Percentiles rank a stretch among this genome's conserved stretches.
These are phyloP conservation scores for Triplophysa dalaica DNA, from an alignment of 2,113 vertebrate species.

Conservation along the genomic window DNA sequence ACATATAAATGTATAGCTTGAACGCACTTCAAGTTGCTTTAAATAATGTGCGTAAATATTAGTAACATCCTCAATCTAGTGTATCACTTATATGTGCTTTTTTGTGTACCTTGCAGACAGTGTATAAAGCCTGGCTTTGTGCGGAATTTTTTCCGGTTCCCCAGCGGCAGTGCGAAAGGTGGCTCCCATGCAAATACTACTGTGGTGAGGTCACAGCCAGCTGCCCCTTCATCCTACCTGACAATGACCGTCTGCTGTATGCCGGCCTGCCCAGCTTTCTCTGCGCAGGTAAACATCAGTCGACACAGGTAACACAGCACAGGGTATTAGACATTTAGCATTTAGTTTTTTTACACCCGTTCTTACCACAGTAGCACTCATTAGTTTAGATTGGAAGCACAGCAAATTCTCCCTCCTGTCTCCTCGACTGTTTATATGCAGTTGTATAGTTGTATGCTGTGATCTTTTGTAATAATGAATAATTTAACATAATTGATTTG, in stretches of 20 bases:
- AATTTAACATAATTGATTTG: too few relatives aligned
- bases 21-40: too few relatives aligned
- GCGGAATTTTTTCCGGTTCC: constrained; percentile 87
- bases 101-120: constrained; percentile 69
- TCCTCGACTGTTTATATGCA: too few relatives aligned
- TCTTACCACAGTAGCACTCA: background rate
- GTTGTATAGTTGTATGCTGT: too few relatives aligned
- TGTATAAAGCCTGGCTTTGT: constrained; percentile 91
- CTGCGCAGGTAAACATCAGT: constrained; percentile 78
- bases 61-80: too few relatives aligned
- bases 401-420: too few relatives aligned
- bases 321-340: background rate
- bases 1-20: background rate
- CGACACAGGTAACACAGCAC: background rate
- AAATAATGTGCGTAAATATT: too few relatives aligned
- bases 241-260: constrained; percentile 87
- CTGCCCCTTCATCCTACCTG: constrained; percentile 87
- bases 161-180: constrained; percentile 85
- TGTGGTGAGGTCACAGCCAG: constrained; percentile 86
- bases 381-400: too few relatives aligned
- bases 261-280: constrained; percentile 89
- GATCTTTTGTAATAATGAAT: too few relatives aligned
- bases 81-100: background rate
- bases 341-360: too few relatives aligned
- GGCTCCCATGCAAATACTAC: constrained; percentile 88